Percentiles rank a stretch among this genome's conserved stretches.
Conservation (phyloP, 2,888 invertebrate species). For the Ferdinandea cuprea region DNA sequence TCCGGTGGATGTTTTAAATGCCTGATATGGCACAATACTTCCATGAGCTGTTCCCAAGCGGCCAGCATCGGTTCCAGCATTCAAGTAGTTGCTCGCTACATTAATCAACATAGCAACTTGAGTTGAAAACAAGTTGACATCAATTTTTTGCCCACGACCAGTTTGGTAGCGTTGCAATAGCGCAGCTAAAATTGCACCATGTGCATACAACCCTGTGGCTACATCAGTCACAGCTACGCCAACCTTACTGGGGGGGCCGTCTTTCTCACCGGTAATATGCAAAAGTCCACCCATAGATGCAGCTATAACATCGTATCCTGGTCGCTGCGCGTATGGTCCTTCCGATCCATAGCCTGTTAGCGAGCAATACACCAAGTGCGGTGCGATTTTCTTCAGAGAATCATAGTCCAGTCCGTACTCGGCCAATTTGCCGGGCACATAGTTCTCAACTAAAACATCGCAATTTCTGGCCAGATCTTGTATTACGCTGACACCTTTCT, state of each 20-base stretch:
- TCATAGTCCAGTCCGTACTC: conserved; percentile 91
- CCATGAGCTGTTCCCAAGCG: conserved; percentile 97
- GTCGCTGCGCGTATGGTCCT: conserved; percentile 93
- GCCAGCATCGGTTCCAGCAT: conserved; percentile 90
- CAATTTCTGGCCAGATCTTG: conserved; percentile 89
- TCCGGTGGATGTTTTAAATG: conserved; percentile 92
- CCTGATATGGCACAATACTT: conserved; percentile 97
- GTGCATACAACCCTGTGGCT: conserved; percentile 97
- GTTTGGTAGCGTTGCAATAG: conserved; percentile 90
- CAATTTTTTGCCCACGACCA: conserved; percentile 94
- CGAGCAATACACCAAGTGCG: conserved; percentile 95
- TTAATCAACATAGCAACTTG: conserved; percentile 95
- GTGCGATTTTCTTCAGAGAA: conserved; percentile 87
- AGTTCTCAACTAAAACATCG: conserved; percentile 97
- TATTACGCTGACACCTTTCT: conserved; percentile 88
- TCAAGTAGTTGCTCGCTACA: conserved; percentile 94
- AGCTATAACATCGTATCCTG: conserved; percentile 98
- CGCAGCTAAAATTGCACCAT: conserved; percentile 97
- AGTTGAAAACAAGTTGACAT: conserved; percentile 96
- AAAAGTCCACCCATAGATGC: conserved; percentile 95
- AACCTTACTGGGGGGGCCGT: conserved; percentile 94
- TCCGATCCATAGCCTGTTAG: conserved; percentile 95
- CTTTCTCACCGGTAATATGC: conserved; percentile 93
- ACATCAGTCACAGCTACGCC: conserved; percentile 97
- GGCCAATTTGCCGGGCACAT: conserved; percentile 94